These are phyloP conservation scores for Emydura subglobosa DNA, from an alignment of 2,113 vertebrate species.

Conservation along the genomic window DNA sequence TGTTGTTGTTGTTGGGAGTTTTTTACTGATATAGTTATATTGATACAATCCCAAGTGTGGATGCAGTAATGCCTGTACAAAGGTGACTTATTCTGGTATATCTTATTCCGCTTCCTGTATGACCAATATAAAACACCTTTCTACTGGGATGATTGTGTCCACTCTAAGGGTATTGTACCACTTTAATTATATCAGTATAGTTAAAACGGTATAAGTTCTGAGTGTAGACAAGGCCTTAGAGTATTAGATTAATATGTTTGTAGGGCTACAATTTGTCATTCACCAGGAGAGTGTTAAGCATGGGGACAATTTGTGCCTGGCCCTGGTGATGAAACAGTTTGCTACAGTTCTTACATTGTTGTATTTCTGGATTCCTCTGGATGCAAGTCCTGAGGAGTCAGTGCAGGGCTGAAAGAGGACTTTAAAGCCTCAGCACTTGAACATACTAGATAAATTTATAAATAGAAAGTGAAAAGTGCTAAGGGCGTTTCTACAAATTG, in stretches of 20 bases:
- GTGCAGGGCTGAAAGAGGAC: not conserved
- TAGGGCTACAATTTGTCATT: not conserved
- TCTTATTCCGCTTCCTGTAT: not conserved
- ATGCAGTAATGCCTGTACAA: not conserved
- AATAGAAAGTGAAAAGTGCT: not conserved
- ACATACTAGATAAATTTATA: not conserved
- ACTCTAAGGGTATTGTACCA: not conserved
- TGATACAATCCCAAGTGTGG: not conserved
- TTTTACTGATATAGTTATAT: not conserved
- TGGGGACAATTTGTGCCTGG: not conserved
- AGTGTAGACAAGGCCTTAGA: not conserved
- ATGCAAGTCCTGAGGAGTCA: not conserved
- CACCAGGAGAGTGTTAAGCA: not conserved
- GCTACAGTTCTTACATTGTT: slow-evolving; percentile 15
- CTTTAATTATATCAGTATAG: not conserved
- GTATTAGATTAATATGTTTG: not conserved
- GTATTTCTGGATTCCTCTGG: slow-evolving; percentile 4
- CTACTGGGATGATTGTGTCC: rapidly evolving
- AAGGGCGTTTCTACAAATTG: not conserved
- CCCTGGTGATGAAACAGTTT: not conserved
- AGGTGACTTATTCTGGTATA: not conserved
- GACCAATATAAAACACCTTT: not conserved
- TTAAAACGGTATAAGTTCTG: not conserved
- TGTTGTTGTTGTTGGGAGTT: too few relatives aligned
- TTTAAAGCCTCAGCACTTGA: slow-evolving; percentile 13